These are phyloP conservation scores for Halictus quadricinctus DNA, from an alignment of 2,888 invertebrate species.

Conservation along the genomic window DNA sequence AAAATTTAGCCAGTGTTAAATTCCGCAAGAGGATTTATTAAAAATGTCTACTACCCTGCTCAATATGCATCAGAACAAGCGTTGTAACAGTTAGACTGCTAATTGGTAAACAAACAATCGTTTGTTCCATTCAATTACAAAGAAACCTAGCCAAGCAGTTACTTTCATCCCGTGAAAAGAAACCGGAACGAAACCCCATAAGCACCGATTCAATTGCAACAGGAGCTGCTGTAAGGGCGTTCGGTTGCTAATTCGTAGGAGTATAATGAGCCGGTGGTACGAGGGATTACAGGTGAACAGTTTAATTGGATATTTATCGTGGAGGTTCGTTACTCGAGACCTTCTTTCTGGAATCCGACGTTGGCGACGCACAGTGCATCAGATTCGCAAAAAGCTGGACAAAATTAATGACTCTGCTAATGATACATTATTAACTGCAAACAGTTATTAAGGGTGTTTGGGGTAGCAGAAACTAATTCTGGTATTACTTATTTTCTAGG, in stretches of 20 bases:
- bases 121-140: background rate
- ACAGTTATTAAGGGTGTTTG: too few species aligned
- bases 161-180: background rate
- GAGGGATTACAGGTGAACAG: background rate
- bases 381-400: too few species aligned
- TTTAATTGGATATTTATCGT: background rate
- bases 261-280: background rate
- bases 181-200: background rate
- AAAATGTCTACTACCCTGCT: too few species aligned
- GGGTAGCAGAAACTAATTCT: too few species aligned
- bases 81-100: too few species aligned
- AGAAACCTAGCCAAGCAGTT: background rate
- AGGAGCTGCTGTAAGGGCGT: background rate
- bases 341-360: background rate
- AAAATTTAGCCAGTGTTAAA: too few species aligned
- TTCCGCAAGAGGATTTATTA: too few species aligned
- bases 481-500: too few species aligned
- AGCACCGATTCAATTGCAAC: background rate
- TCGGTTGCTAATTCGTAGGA: background rate
- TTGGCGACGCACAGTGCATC: background rate
- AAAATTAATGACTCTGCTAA: too few species aligned
- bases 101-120: background rate
- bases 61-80: too few species aligned
- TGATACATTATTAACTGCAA: background rate
- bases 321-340: background rate